Base-by-base conservation (phyloP, 2,888 invertebrate genomes). In the Drosophila suboccidentalis region DNA sequence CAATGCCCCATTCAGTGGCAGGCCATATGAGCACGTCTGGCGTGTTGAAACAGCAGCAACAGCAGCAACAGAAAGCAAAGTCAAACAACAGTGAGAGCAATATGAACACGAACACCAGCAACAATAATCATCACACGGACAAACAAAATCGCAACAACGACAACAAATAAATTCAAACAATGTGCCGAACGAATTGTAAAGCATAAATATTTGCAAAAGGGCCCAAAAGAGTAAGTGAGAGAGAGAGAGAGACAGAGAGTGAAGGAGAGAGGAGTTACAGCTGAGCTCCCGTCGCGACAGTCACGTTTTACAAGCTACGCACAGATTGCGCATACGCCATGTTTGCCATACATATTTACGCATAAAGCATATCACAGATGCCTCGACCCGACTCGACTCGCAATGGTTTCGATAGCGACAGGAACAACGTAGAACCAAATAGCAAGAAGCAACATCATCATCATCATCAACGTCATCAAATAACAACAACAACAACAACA, bases 121-220 rank as follows among this genome's bases (percentile, higher is more conserved):
- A 81, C 77, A 87, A 85, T 77, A 86, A 86, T 88, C 88, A 84
- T 84, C 88, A 68, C 75, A 70, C 75, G 65, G 60, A 61, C 86
- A 81, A 86, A 80, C 87, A 71, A 66, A 78, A 74, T 81, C 75
- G 79, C 79, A 75, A 73, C 61, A 61, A n/a, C 43, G 32, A 55
- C 55, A 55, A 32, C 54, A 86, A 86, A 86, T 89, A 86, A 86
- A 86, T 86, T 87, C 87, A 86, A 89, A 86, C 86, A 86, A 89
- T 86, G 87, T 86, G 85, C 88, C 84, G 88, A 86, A 80, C 77
- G 80, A 84, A 89, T 89, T 84, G 87, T 89, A 75, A 86, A 89
- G 85, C 86, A 87, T 87, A 85, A 89, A 87, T 87, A 89, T 86
- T 86, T 86, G 86, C 87, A 58, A 84, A 86, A 88, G 87, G 80